These are phyloP conservation scores for Coptodon bakossiorum DNA, from an alignment of 2,113 vertebrate species.

Conservation along the genomic window DNA sequence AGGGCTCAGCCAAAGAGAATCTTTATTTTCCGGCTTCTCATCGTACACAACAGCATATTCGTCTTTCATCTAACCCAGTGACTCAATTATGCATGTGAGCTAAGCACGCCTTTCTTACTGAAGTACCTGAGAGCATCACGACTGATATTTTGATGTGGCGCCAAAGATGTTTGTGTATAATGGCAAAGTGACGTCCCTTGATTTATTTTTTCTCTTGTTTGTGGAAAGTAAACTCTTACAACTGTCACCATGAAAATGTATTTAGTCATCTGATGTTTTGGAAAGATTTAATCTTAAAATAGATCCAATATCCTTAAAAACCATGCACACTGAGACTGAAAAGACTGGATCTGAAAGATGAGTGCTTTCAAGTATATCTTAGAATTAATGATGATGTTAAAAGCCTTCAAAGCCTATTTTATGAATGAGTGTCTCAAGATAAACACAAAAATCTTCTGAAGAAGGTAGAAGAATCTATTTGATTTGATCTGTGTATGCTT, in stretches of 20 bases:
- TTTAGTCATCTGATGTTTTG: not conserved
- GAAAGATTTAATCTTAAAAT: not conserved
- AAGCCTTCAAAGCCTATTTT: not conserved
- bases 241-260: not conserved
- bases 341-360: not conserved
- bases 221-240: not conserved
- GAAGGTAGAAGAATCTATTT: not conserved
- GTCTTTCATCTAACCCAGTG: constrained; percentile 45
- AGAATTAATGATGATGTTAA: not conserved
- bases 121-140: constrained; percentile 26
- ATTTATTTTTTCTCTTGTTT: not conserved
- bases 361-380: not conserved
- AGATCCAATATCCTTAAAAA: not conserved
- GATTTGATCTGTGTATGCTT: not conserved
- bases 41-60: constrained; percentile 26
- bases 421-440: not conserved
- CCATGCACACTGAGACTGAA: not conserved
- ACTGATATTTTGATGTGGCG: not conserved
- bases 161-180: constrained; percentile 10
- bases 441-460: not conserved
- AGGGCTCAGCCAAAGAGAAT: constrained; percentile 32
- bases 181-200: not conserved
- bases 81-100: constrained; percentile 57
- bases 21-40: constrained; percentile 35
- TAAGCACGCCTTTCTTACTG: constrained; percentile 33